phyloP scores from a whole-genome alignment of 1,140 invertebrate genomes.

The Zaprionus gabonicus region DNA sequence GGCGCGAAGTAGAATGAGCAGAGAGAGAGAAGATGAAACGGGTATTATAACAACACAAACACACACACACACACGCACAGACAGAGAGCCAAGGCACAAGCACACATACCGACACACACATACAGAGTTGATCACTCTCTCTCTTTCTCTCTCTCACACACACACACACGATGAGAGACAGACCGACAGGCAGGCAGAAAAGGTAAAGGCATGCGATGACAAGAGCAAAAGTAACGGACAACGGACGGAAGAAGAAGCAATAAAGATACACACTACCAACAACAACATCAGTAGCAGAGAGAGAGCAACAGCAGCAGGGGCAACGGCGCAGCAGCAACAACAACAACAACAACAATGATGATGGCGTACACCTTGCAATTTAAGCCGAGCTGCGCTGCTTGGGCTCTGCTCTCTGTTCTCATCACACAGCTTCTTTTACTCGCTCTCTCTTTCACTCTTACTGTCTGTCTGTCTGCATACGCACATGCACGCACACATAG shows the following conservation, averaged over 20 bases:
- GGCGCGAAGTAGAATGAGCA: slow-evolving; percentile 77
- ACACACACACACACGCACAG: slow-evolving; percentile 29
- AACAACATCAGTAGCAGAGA: slow-evolving; percentile 30
- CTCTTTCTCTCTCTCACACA: slow-evolving; percentile 1
- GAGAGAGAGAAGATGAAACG: slow-evolving; percentile 79
- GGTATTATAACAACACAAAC: slow-evolving; percentile 72
- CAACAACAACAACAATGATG: slow-evolving; percentile 50
- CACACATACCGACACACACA: slow-evolving; percentile 25
- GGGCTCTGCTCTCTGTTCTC: slow-evolving; percentile 53
- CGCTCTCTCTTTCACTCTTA: slow-evolving; percentile 18
- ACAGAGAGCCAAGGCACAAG: no score
- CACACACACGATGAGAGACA: slow-evolving; percentile 19
- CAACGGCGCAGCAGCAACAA: slow-evolving; percentile 37
- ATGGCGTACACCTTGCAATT: slow-evolving; percentile 78
- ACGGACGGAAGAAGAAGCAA: slow-evolving; percentile 77
- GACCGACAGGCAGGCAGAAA: slow-evolving; percentile 34
- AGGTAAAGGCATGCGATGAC: slow-evolving; percentile 64
- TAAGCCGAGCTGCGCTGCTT: slow-evolving; percentile 70
- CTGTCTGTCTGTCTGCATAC: slow-evolving; percentile 33
- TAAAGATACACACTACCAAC: slow-evolving; percentile 76
- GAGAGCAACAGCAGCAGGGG: slow-evolving; percentile 32
- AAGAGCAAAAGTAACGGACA: slow-evolving; percentile 78
- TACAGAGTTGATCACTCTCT: slow-evolving; percentile 1
- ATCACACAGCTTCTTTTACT: slow-evolving; percentile 23
- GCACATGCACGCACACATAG: slow-evolving; percentile 7